Base-by-base conservation (phyloP, 2,113 vertebrate species). In the Melanostigma gelatinosum region DNA sequence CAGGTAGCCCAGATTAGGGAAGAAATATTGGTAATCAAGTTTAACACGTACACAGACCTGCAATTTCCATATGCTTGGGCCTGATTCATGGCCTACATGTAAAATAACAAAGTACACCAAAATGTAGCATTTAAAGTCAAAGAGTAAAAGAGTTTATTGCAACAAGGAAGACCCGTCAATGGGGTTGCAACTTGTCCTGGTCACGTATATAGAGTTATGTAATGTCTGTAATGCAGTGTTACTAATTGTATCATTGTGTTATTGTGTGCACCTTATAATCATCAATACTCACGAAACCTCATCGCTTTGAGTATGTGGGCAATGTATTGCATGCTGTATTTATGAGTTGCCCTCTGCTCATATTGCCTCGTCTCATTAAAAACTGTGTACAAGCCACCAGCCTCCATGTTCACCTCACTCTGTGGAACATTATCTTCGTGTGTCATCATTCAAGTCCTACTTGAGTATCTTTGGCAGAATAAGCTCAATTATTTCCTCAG, bases 401-500 rank as follows among this genome's bases (percentile, higher is more conserved):
- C 50, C 48, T 64, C 48, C 38, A 22, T 82, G 73, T 85, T 89
- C 87, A 86, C 70, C 60, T 70, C 76, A 67, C 81, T 82, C 75
- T 78, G 48, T 65, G 75, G 50, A 79, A 71, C 71, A 79, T 81
- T 52, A 85, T 77, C 75, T 83, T 75, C 67, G 85, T 69, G 84
- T 87, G 88, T 93, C 86, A 79, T 85, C 84, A 72, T 82, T 77
- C 65, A 84, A 86, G 76, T 81, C 82, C 80, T 80, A 72, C 77
- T 80, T 71, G 60, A 85, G 86, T 86, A 82, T 77, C 86, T 89
- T 85, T 91, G 88, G 75, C 75, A 82, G 73, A 85, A 85, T 71
- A 80, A 67, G 83, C 77, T 89, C 72, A 92, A 77, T 90, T 91
- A 88, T 85, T 89, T 91, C 82, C 54, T 87, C 54, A 24, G 84